Evolutionary conservation across 1,140 invertebrate species (phyloP), one percentile per base, ranked within the genome.

Genomic region (Scaptomyza hsui): DNA sequence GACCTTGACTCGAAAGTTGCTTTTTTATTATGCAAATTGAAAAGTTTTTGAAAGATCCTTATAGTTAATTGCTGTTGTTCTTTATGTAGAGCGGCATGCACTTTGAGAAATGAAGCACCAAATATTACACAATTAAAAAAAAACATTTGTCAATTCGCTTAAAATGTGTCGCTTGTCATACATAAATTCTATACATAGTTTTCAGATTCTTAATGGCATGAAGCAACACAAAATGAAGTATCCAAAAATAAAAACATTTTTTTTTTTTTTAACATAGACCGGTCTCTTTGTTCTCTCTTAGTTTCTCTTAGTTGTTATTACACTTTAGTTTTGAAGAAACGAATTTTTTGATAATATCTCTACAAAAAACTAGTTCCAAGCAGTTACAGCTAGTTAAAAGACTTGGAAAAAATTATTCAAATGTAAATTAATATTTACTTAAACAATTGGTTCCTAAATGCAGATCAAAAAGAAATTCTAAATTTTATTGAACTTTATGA

Each of bases 231-330:
- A 29, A 64, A 16, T 41, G 15, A 47, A 57, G 12, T 29, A 16
- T 65, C 52, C 44, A 65, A 65, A 65, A 57, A 65, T 65, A 65
- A 65, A 37, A 15, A 64, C 12, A 24, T 32, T 32, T 63, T 63
- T 7, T 24, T 24, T 32, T 52, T 63, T 7, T 15, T 5, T 1
- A 55, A 13, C 4, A 21, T 21, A 55, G 35, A 16, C 48, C 48
- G 47, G 19, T 51, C 15, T 49, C 32, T 41, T 56, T 32, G 29
- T 9, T 9, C n/a, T 47, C 5, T 24, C 9, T 15, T 12, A 6
- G n/a, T 13, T 12, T 45, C 2, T n/a, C 18, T 37, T 13, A 39
- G 1, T 24, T 21, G 5, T 32, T 1, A 13, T 13, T 49, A 7
- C n/a, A 29, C 24, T 26, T 51, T 16, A n/a, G n/a, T n/a, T n/a